Evolutionary conservation across 2,888 invertebrate genomes (phyloP), one percentile per base, ranked within the genome.

Genomic region (Liopterus haemorrhoidalis): DNA sequence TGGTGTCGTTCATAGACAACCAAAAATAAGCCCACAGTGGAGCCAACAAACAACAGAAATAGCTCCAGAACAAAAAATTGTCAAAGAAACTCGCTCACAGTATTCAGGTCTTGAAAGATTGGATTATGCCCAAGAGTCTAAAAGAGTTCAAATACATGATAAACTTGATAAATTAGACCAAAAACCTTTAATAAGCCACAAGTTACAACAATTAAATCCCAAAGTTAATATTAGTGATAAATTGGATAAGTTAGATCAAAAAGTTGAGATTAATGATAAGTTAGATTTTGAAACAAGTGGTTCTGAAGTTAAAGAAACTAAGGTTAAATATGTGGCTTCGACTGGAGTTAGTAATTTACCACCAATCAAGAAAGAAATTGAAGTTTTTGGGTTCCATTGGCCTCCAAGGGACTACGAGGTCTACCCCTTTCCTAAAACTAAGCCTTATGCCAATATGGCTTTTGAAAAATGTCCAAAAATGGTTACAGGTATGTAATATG

Each of bases 381-480:
- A 41, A 20, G 20, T 41, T 20, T 22, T 19, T 36, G 36, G 14
- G 48, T 59, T 18, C 9, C 32, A 8, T 3, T 37, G n/a, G 38
- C 53, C 4, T n/a, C 21, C 9, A 41, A 51, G 8, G 9, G 32
- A 12, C 5, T 33, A 12, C 20, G 30, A 41, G 16, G 12, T 11
- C 3, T 18, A 36, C 32, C 41, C 15, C 20, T 32, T 6, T 11
- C n/a, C n/a, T n/a, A 30, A 24, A 14, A 14, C 48, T 12, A 33
- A 25, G 14, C 22, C 32, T 3, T 46, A 46, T n/a, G 40, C 42
- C 2, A 59, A 41, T 4, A 55, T 63, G 5, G 65, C 66, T 0
- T 54, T 52, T 38, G 61, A 62, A 30, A 59, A 62, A 12, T 27
- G 51, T 2, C 40, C 35, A 19, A 35, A 33, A 2, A 64, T 62